Conservation (phyloP, 2,113 vertebrate genomes). For the Plecotus auritus region DNA sequence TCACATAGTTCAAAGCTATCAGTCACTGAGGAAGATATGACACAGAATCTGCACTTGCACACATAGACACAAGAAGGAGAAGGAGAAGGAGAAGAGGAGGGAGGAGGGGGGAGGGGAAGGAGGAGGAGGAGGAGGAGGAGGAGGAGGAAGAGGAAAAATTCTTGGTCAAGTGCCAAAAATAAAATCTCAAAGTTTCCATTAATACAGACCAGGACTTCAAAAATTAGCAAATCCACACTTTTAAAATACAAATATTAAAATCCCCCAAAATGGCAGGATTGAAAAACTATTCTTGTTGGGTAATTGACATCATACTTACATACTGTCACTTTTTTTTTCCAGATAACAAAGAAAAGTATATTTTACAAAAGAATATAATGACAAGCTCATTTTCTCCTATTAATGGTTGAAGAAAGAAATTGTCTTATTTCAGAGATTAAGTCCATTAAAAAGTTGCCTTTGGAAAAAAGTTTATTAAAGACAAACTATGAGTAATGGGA, state of each 20-base stretch:
- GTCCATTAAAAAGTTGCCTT: neutral
- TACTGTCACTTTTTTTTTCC: neutral
- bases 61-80: neutral
- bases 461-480: neutral
- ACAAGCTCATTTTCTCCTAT: neutral
- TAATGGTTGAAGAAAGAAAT: neutral
- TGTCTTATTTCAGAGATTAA: neutral
- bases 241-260: conserved; percentile 24
- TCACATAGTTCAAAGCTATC: conserved; percentile 43
- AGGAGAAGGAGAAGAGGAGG: neutral
- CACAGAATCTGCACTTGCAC: neutral
- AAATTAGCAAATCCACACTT: neutral
- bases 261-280: neutral
- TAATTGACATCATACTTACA: neutral
- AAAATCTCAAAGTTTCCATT: conserved; percentile 38
- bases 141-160: neutral
- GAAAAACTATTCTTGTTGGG: neutral
- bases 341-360: conserved; percentile 27
- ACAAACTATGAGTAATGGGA: neutral
- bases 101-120: too few relatives aligned
- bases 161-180: conserved; percentile 28
- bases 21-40: neutral
- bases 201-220: neutral
- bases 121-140: too few relatives aligned
- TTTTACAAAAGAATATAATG: neutral